A percentile compares a stretch with the other conserved stretches of the same genome.
Evolutionary conservation across 1,140 invertebrate species (phyloP).

Genomic region (Amyelois transitella): DNA sequence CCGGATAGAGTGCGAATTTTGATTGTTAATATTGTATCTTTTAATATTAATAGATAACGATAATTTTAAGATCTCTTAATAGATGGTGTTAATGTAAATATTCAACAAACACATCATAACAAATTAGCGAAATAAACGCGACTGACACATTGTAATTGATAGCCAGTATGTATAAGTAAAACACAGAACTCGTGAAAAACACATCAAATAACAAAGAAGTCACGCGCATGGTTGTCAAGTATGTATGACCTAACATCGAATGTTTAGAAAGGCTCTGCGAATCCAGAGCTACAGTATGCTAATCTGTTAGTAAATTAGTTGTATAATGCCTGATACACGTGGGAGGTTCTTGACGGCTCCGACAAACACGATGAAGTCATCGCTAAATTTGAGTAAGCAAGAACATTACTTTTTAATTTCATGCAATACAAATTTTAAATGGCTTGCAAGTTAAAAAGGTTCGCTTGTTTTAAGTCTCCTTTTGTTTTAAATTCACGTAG

Average conservation of each 20-base stretch:
- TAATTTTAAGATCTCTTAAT: too few relatives aligned
- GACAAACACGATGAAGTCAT: slow-evolving; percentile 19
- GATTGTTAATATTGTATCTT: too few relatives aligned
- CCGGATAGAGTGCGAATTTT: slow-evolving; percentile 4
- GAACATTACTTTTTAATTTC: background rate
- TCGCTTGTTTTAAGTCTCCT: too few relatives aligned
- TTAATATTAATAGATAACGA: too few relatives aligned
- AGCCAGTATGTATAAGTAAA: background rate
- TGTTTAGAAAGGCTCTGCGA: slow-evolving; percentile 3
- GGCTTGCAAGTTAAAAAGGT: background rate
- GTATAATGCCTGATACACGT: slow-evolving; percentile 20
- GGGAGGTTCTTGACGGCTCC: slow-evolving; percentile 12
- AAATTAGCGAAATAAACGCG: too few relatives aligned
- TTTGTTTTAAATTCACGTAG: too few relatives aligned
- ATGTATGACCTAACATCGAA: slow-evolving; percentile 2
- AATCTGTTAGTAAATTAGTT: slow-evolving; percentile 20
- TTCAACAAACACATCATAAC: too few relatives aligned
- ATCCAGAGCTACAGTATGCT: slow-evolving; percentile 7
- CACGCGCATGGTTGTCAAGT: background rate
- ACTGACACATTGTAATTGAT: background rate
- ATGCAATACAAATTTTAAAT: background rate
- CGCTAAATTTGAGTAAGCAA: background rate
- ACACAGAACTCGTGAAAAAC: background rate
- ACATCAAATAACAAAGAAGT: background rate
- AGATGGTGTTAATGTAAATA: too few relatives aligned